Conservation (phyloP, 1,140 invertebrate genomes). For the Saccostrea glomerata region DNA sequence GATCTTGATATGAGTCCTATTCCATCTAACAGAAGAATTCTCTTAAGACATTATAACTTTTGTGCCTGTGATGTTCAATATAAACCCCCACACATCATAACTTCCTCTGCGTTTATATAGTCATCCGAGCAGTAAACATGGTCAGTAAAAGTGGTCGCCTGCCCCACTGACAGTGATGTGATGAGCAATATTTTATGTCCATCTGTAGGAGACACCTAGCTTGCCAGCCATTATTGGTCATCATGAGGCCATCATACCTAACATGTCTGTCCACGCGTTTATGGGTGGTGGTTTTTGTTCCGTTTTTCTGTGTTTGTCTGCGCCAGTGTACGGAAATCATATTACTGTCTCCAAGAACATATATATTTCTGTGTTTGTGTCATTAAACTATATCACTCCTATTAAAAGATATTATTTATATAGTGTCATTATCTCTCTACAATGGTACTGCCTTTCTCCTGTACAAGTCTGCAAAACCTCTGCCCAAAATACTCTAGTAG, state of each 20-base stretch:
- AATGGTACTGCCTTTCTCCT: constrained; percentile 1
- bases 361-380: neutral
- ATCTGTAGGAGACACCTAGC: neutral
- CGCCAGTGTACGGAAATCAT: neutral
- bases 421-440: neutral
- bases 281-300: neutral
- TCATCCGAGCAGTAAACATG: neutral
- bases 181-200: neutral
- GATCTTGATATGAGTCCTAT: neutral
- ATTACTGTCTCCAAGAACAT: neutral
- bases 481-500: neutral
- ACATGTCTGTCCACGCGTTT: neutral
- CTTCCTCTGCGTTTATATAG: neutral
- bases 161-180: neutral
- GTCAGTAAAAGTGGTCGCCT: neutral
- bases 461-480: neutral
- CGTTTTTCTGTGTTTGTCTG: neutral
- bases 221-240: constrained; percentile 17
- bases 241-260: constrained; percentile 35
- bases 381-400: constrained; percentile 20
- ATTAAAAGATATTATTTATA: constrained; percentile 31
- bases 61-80: neutral
- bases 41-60: neutral
- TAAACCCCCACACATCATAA: neutral
- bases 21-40: neutral